Conservation (phyloP, 2,888 invertebrate species). For the Pyrrhia umbra region DNA sequence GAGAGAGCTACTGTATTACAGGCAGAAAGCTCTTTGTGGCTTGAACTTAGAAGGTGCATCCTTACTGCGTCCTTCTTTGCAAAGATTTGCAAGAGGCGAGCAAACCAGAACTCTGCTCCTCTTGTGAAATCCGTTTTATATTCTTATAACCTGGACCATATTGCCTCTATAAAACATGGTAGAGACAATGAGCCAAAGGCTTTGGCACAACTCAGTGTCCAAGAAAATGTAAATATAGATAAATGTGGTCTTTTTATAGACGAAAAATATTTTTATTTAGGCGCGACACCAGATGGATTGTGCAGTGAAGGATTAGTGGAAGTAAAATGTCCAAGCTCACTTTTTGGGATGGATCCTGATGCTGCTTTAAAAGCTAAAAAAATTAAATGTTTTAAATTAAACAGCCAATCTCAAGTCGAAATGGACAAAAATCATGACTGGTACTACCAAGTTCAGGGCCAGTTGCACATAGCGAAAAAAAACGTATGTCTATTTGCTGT, state of each 20-base stretch:
- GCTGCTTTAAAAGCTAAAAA: constrained; percentile 15
- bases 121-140: constrained; percentile 15
- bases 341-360: constrained; percentile 16
- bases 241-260: constrained; percentile 23
- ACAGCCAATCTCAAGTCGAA: not conserved
- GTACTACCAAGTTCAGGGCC: constrained; percentile 44
- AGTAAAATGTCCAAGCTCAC: constrained; percentile 42
- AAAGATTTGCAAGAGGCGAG: constrained; percentile 5
- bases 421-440: constrained; percentile 40
- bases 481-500: constrained; percentile 35
- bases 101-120: constrained; percentile 16
- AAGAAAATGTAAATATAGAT: not conserved
- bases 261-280: constrained; percentile 6
- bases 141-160: not conserved
- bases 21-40: no score
- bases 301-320: constrained; percentile 34
- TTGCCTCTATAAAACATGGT: constrained; percentile 11
- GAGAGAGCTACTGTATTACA: no score
- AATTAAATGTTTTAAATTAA: constrained; percentile 23
- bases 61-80: constrained; percentile 15
- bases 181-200: constrained; percentile 6
- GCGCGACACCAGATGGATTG: constrained; percentile 25
- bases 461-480: constrained; percentile 34
- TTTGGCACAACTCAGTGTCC: constrained; percentile 2
- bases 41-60: constrained; percentile 7